These are phyloP conservation scores for Montipora sp. DNA, from an alignment of 64 coral and sea anemone genomes.

Conservation along the genomic window DNA sequence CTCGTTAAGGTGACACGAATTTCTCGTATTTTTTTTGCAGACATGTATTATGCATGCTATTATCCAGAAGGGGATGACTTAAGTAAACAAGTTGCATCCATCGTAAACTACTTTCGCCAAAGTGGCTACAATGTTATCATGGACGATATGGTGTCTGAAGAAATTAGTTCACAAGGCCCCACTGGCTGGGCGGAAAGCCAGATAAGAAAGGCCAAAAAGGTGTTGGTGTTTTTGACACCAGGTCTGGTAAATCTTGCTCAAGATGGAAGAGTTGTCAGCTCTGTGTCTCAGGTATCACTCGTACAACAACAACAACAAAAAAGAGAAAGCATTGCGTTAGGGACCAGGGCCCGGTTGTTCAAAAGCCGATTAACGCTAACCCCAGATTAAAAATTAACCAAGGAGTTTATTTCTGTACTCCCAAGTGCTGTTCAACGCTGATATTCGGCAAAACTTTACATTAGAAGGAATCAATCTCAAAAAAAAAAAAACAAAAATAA, in stretches of 20 bases:
- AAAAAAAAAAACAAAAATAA: no score
- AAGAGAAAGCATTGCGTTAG: no score
- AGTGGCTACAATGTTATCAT: constrained; percentile 56
- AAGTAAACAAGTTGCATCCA: neutral
- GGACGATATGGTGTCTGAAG: constrained; percentile 23
- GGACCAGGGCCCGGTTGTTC: no score
- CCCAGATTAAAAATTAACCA: no score
- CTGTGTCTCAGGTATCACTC: constrained; percentile 1
- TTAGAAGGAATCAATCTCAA: no score
- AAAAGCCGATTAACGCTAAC: no score
- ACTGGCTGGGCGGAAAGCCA: constrained; percentile 40
- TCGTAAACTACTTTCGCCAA: constrained; percentile 29
- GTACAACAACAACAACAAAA: no score
- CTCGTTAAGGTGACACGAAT: no score
- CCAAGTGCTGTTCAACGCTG: no score
- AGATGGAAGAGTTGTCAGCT: neutral
- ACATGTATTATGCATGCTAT: constrained; percentile 31
- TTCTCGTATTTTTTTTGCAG: neutral
- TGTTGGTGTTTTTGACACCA: constrained; percentile 38
- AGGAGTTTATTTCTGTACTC: no score
- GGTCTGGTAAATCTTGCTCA: constrained; percentile 23
- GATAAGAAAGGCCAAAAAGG: constrained; percentile 36
- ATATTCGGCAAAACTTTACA: no score
- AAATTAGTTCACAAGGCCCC: constrained; percentile 29
- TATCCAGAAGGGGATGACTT: constrained; percentile 24